A percentile compares a stretch with the other conserved stretches of the same genome.
Evolutionary conservation across 2,888 invertebrate genomes (phyloP).

Genomic region (Tricholauxania praeusta): DNA sequence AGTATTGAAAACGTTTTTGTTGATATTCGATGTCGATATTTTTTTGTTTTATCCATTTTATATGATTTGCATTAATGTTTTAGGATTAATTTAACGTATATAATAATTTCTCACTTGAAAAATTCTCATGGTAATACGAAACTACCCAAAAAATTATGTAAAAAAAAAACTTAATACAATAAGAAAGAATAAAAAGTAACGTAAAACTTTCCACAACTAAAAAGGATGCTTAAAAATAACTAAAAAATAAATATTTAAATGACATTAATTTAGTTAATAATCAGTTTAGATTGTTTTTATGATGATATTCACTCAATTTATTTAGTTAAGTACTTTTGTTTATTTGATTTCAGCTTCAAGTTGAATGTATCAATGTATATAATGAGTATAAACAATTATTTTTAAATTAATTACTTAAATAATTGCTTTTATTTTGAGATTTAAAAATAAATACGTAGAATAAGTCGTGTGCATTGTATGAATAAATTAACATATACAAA

Average conservation of each 20-base stretch:
- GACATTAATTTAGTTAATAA: constrained; percentile 8
- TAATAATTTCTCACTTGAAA: constrained; percentile 12
- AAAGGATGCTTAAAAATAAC: no score
- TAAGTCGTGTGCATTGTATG: not conserved
- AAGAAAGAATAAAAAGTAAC: not conserved
- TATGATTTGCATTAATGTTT: constrained; percentile 22
- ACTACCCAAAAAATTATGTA: constrained; percentile 22
- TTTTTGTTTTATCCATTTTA: constrained; percentile 36
- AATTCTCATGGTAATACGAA: constrained; percentile 28
- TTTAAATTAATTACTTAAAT: constrained; percentile 29
- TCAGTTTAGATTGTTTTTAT: not conserved
- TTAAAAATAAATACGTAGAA: constrained; percentile 19
- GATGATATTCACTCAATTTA: constrained; percentile 8
- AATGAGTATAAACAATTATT: constrained; percentile 32
- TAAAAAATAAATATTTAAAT: not conserved
- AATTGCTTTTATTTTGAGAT: constrained; percentile 12
- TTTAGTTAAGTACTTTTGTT: constrained; percentile 32
- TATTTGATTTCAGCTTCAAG: constrained; percentile 65
- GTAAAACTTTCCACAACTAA: no score
- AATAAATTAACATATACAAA: not conserved
- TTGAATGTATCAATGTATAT: constrained; percentile 55
- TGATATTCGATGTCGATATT: constrained; percentile 30
- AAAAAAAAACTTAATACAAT: constrained; percentile 5
- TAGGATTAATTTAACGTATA: constrained; percentile 18
- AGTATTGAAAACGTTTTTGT: constrained; percentile 25